Evolutionary conservation across 2,113 vertebrate species (phyloP).

Genomic region (Sakesphorus luctuosus): DNA sequence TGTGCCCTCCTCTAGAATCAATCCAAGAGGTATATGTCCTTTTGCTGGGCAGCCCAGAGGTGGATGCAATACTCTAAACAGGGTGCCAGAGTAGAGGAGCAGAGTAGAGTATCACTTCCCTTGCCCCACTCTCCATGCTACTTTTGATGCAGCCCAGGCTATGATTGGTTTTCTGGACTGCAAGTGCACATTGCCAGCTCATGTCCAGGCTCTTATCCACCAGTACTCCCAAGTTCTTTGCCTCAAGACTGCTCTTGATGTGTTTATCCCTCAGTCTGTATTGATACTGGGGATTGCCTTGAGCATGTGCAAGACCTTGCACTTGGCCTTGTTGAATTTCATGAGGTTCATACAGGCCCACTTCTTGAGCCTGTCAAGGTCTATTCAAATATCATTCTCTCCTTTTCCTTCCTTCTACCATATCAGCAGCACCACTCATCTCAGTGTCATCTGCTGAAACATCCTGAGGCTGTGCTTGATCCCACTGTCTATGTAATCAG

Average conservation of each 20-base stretch:
- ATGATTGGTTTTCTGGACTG: fast-evolving
- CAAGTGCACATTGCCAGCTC: fast-evolving
- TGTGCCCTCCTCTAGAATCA: fast-evolving
- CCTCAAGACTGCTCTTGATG: not conserved
- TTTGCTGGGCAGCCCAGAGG: fast-evolving
- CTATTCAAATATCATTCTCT: not conserved
- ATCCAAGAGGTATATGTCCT: not conserved
- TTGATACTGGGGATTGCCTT: not conserved
- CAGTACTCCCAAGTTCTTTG: fast-evolving
- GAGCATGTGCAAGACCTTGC: not conserved
- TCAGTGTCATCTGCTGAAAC: not conserved
- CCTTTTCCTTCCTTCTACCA: fast-evolving
- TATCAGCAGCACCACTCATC: fast-evolving
- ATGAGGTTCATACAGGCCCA: not conserved
- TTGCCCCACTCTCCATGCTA: fast-evolving
- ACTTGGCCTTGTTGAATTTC: not conserved
- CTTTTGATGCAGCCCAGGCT: not conserved
- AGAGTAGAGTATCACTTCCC: not conserved
- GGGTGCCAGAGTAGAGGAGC: fast-evolving
- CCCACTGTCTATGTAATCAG: not conserved
- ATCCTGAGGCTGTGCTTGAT: fast-evolving
- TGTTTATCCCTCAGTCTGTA: fast-evolving
- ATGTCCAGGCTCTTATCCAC: fast-evolving
- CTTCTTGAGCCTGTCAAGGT: not conserved
- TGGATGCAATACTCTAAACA: fast-evolving